These are phyloP conservation scores for Pagetopsis macropterus DNA, from an alignment of 2,797 vertebrate genomes.

Conservation along the genomic window DNA sequence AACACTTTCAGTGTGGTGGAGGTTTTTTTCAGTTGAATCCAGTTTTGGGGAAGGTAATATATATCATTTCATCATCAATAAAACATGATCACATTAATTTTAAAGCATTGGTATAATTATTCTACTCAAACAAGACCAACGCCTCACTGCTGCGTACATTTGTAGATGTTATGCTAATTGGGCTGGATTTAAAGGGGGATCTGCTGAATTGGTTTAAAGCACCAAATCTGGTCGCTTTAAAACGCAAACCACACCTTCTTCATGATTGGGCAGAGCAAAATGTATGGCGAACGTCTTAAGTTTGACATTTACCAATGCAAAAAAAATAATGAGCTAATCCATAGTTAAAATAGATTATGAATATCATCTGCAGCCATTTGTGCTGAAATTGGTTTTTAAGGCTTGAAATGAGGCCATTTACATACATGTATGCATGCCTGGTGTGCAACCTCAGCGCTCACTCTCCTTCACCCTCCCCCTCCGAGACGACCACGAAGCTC, in stretches of 20 bases:
- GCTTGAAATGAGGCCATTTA: conserved; percentile 57
- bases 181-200: neutral
- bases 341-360: conserved; percentile 42
- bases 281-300: conserved; percentile 1
- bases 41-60: conserved; percentile 13
- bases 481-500: conserved; percentile 23
- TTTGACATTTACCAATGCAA: conserved; percentile 23
- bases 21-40: neutral
- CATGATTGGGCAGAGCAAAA: neutral
- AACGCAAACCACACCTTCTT: neutral
- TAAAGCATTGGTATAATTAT: conserved; percentile 7
- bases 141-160: neutral
- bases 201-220: neutral
- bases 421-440: conserved; percentile 59
- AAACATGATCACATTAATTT: conserved; percentile 10
- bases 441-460: conserved; percentile 40
- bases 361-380: conserved; percentile 36
- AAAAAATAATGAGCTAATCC: conserved; percentile 35
- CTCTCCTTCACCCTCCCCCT: conserved; percentile 20
- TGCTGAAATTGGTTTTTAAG: conserved; percentile 45
- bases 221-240: neutral
- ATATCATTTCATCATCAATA: conserved; percentile 20
- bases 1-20: conserved; percentile 3
- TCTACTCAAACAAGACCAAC: neutral
- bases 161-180: neutral